phyloP scores from a whole-genome alignment of 2,888 invertebrate species.

The Fragum sueziense region DNA sequence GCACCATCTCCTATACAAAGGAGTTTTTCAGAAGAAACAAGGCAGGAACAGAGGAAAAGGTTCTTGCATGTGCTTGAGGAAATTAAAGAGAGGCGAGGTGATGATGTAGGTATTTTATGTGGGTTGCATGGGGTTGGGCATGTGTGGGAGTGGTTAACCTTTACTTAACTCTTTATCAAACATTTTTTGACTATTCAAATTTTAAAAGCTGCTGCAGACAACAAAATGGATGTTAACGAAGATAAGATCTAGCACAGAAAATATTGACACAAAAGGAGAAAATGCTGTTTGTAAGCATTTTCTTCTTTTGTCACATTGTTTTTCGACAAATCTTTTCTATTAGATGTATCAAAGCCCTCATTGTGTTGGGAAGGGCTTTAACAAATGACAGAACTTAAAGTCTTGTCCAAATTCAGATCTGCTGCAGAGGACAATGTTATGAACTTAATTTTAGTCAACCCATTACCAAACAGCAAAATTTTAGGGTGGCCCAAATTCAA shows the following conservation, averaged over 20 bases:
- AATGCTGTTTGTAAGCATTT: constrained; percentile 4
- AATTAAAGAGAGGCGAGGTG: neutral
- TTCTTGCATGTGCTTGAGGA: neutral
- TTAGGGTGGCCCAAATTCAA: too few relatives aligned
- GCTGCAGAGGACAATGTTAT: neutral
- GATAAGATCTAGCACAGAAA: neutral
- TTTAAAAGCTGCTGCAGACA: neutral
- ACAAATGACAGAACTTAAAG: neutral
- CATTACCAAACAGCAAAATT: too few relatives aligned
- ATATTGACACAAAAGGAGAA: constrained; percentile 17
- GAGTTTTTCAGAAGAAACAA: neutral
- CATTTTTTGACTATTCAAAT: too few relatives aligned
- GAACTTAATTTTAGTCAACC: too few relatives aligned
- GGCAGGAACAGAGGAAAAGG: neutral
- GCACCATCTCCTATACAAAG: neutral
- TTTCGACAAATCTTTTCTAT: neutral
- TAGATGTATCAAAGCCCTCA: neutral
- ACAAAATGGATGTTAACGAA: neutral
- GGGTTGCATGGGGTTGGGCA: too few relatives aligned
- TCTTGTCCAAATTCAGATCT: neutral
- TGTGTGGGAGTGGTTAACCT: too few relatives aligned
- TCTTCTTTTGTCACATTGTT: constrained; percentile 2
- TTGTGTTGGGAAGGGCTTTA: neutral
- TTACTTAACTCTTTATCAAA: too few relatives aligned
- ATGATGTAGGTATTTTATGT: too few relatives aligned